phyloP scores from a whole-genome alignment of 2,113 vertebrate species.

The Anolis carolinensis region DNA sequence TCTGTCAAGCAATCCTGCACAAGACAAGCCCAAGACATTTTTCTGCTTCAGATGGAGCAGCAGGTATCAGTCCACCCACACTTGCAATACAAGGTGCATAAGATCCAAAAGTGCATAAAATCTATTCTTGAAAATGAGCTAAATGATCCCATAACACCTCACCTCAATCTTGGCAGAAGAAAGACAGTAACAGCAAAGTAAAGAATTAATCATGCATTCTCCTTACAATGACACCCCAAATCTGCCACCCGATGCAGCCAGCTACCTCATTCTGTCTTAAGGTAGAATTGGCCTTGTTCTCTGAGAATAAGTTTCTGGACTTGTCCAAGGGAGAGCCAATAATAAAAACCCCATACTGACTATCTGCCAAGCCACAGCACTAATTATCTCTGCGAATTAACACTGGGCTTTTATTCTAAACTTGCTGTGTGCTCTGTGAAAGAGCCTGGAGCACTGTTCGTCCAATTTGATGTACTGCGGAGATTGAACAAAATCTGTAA shows the following conservation, averaged over 20 bases:
- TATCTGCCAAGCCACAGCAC: background rate
- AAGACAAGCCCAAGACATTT: too few relatives aligned
- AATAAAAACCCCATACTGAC: background rate
- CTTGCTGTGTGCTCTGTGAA: background rate
- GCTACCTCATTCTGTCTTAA: background rate
- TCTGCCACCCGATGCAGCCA: background rate
- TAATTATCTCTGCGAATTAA: slow-evolving; percentile 1
- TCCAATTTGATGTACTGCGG: background rate
- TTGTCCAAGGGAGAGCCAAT: background rate
- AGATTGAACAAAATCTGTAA: background rate
- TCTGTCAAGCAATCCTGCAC: too few relatives aligned
- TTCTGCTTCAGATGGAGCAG: too few relatives aligned
- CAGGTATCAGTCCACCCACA: background rate
- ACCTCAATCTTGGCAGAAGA: background rate
- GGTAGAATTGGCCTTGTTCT: background rate
- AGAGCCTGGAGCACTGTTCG: background rate
- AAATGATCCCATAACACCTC: background rate
- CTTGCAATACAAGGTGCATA: background rate
- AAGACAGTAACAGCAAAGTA: background rate
- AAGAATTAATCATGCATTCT: background rate
- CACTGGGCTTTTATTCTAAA: background rate
- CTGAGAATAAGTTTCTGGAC: background rate
- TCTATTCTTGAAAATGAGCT: too few relatives aligned
- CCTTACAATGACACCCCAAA: background rate
- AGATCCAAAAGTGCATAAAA: too few relatives aligned